Conservation (phyloP, 2,113 vertebrate species). For the Garra rufa region DNA sequence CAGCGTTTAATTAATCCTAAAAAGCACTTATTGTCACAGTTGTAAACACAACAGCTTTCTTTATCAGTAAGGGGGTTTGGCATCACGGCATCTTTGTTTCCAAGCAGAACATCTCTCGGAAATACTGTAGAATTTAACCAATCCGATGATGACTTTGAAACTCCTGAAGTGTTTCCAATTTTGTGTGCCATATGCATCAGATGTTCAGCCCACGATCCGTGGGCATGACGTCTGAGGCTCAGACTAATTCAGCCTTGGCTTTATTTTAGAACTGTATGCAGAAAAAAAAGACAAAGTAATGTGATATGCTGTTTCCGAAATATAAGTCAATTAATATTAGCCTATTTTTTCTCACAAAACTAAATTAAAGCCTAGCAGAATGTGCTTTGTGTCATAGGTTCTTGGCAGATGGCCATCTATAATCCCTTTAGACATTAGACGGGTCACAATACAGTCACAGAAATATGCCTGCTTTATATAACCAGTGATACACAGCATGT, state of each 20-base stretch:
- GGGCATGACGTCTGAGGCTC: no score
- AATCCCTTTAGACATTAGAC: background rate
- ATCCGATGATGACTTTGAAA: no score
- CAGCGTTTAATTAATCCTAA: no score
- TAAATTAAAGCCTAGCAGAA: background rate
- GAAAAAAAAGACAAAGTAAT: background rate
- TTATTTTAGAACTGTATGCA: background rate
- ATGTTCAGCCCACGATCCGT: no score
- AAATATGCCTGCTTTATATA: background rate
- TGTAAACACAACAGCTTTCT: no score
- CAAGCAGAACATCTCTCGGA: no score
- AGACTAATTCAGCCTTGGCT: background rate
- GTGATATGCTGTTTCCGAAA: background rate
- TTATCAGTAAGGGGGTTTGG: no score
- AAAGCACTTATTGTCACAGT: no score
- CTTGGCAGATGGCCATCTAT: background rate
- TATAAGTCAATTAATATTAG: background rate
- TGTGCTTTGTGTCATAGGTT: background rate
- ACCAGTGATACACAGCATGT: background rate
- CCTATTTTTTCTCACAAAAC: background rate
- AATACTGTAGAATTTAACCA: no score
- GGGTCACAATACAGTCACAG: slow-evolving; percentile 15
- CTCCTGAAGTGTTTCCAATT: no score
- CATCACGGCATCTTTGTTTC: no score
- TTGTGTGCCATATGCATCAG: no score